phyloP scores from a whole-genome alignment of 2,797 vertebrate genomes.

The Crypturellus tataupa region DNA sequence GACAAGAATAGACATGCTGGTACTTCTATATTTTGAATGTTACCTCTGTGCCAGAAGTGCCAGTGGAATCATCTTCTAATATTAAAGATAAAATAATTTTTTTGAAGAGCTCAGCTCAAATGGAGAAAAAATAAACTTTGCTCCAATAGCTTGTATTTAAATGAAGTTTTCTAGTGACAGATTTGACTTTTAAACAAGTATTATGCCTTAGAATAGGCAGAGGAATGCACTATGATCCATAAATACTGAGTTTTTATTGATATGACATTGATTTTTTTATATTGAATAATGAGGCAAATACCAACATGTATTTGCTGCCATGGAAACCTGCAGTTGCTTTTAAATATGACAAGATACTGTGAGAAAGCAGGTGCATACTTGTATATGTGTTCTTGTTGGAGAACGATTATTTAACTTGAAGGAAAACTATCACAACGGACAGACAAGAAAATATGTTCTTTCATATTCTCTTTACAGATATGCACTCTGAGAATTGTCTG shows the following conservation, averaged over 20 bases:
- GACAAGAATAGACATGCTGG: constrained; percentile 37
- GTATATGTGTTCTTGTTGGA: not conserved
- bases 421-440: not conserved
- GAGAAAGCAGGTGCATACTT: constrained; percentile 13
- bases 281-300: constrained; percentile 49
- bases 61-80: constrained; percentile 56
- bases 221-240: constrained; percentile 43
- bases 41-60: constrained; percentile 63
- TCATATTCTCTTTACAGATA: not conserved
- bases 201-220: constrained; percentile 29
- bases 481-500: not conserved
- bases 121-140: constrained; percentile 10
- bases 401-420: constrained; percentile 20
- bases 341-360: constrained; percentile 56
- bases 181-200: constrained; percentile 36
- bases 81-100: constrained; percentile 71
- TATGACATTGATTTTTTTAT: constrained; percentile 54
- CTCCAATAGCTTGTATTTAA: constrained; percentile 54
- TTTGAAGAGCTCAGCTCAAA: constrained; percentile 57
- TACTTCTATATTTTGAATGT: constrained; percentile 70
- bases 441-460: not conserved
- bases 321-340: constrained; percentile 69
- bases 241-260: constrained; percentile 71
- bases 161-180: constrained; percentile 66
- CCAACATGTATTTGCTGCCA: constrained; percentile 60